Percentiles rank a stretch among this genome's conserved stretches.
These are phyloP conservation scores for Reinhardtius hippoglossoides DNA, from an alignment of 2,113 vertebrate genomes.

Conservation along the genomic window DNA sequence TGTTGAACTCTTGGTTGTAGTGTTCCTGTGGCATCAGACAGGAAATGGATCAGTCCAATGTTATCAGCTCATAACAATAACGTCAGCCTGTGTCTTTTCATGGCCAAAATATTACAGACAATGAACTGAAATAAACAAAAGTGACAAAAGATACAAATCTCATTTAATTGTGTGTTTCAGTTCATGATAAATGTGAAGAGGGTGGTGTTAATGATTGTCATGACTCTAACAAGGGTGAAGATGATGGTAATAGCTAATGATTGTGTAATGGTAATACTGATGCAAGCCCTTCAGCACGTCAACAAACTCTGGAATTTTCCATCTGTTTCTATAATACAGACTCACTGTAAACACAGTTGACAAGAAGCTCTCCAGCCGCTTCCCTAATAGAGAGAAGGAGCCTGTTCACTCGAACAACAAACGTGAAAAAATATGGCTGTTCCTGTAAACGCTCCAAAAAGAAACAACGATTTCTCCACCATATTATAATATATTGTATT, in stretches of 20 bases:
- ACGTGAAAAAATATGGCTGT: not conserved
- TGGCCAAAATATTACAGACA: not conserved
- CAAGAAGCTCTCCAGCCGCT: conserved; percentile 54
- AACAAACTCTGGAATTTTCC: conserved; percentile 60
- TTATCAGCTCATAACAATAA: conserved; percentile 22
- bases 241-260: conserved; percentile 2
- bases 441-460: not conserved
- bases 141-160: not conserved
- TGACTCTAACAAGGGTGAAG: not conserved
- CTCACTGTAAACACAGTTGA: conserved; percentile 61
- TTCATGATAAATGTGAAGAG: not conserved
- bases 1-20: not conserved
- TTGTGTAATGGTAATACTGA: conserved; percentile 32
- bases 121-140: not conserved
- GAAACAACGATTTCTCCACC: not conserved
- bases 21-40: conserved; percentile 24
- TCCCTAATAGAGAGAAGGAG: conserved; percentile 23
- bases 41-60: conserved; percentile 35
- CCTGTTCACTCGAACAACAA: not conserved
- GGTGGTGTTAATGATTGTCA: not conserved
- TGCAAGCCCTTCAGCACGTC: conserved; percentile 20
- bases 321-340: conserved; percentile 54
- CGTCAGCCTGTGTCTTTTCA: not conserved
- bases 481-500: not conserved
- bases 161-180: not conserved